Evolutionary conservation across 2,888 invertebrate genomes (phyloP), one percentile per base, ranked within the genome.

Genomic region (Priocnemis perturbator): DNA sequence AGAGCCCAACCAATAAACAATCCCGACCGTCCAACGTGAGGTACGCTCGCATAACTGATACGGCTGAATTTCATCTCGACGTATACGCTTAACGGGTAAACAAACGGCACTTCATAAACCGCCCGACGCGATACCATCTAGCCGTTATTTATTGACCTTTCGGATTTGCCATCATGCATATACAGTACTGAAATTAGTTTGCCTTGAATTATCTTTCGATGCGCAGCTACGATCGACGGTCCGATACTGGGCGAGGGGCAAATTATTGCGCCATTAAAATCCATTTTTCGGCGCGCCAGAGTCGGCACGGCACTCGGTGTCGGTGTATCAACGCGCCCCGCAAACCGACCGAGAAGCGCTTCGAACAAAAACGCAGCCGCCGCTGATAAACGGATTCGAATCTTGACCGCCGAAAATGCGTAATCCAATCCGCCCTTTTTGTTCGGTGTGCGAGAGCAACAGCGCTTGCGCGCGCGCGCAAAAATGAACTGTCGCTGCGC

Each of bases 91-190:
- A 77, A 53, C 79, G 79, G 77, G 74, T 79, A 77, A 77, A 79
- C 77, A 79, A 73, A 79, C 75, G 77, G 71, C 71, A 75, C 79
- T 79, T 79, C 77, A 79, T 79, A 80, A 79, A 79, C 73, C 77
- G 67, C 61, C 61, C 50, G 67, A 65, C 69, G 44, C 70, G 79
- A 79, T 79, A 79, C 67, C 67, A 79, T 79, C 80, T 70, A 56
- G 64, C 73, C 70, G 75, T 79, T 79, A 79, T 79, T 79, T 79
- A 79, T 79, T 77, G 80, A 73, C 77, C 69, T 80, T 79, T 71
- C 67, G 73, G 70, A 79, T 79, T 75, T 73, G 75, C 77, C 75
- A 69, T 68, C 69, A 70, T 66, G 64, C 71, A 64, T 48, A 67
- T 61, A 60, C 69, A 56, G 44, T 62, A 64, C 68, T 60, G 73